Conservation (phyloP, 2,113 vertebrate genomes). For the Larimichthys polyactis region DNA sequence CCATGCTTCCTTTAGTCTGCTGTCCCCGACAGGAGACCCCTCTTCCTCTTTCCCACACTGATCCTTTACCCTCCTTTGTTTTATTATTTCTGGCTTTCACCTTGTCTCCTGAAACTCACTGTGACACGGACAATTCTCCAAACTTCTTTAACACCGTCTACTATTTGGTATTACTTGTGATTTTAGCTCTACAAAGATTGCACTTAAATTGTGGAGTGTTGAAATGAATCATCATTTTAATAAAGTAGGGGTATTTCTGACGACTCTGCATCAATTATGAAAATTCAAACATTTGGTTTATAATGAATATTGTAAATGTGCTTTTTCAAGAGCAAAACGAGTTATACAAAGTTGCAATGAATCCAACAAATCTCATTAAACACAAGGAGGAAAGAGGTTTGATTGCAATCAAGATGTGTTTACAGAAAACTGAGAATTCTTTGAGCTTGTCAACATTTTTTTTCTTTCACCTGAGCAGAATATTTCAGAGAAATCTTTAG, state of each 20-base stretch:
- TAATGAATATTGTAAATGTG: background rate
- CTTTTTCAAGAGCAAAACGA: background rate
- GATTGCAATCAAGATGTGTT: background rate
- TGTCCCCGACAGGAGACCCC: slow-evolving; percentile 14
- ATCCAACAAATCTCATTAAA: background rate
- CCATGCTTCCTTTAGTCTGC: slow-evolving; percentile 38
- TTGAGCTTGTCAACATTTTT: background rate
- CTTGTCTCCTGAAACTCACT: slow-evolving; percentile 24
- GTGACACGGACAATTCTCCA: background rate
- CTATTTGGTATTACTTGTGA: background rate
- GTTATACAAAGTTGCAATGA: background rate
- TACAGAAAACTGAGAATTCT: background rate
- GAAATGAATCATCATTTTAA: background rate
- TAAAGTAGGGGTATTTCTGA: background rate
- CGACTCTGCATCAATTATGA: background rate
- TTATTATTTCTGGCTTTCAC: slow-evolving; percentile 23
- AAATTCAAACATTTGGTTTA: background rate
- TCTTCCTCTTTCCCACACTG: slow-evolving; percentile 10
- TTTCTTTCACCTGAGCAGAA: too few relatives aligned
- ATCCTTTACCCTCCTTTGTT: slow-evolving; percentile 9
- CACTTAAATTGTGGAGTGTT: background rate
- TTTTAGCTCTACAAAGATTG: background rate
- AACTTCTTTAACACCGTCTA: background rate
- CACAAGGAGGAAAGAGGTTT: background rate
- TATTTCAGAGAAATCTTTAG: background rate